A percentile compares a stretch with the other conserved stretches of the same genome.
Conservation (phyloP, 2,797 vertebrate species). For the Chelmon rostratus region DNA sequence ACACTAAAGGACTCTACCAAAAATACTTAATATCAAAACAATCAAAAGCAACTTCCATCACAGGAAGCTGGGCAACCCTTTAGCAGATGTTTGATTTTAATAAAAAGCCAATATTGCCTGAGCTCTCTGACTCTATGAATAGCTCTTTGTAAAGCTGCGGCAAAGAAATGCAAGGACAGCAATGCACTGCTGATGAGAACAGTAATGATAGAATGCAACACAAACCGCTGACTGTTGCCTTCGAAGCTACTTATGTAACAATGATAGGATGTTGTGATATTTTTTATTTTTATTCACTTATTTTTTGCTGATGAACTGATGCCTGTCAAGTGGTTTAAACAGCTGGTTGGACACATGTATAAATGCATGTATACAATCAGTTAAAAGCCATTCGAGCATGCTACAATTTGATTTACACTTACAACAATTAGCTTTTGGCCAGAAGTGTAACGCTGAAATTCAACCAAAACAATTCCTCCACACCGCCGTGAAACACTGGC, state of each 20-base stretch:
- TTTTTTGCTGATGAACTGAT: background rate
- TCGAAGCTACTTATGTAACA: background rate
- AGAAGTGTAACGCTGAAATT: background rate
- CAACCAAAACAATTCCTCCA: background rate
- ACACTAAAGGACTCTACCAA: background rate
- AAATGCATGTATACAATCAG: background rate
- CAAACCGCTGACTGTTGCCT: background rate
- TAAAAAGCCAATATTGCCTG: background rate
- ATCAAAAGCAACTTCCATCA: background rate
- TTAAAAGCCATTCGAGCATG: background rate
- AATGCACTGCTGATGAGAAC: constrained; percentile 7
- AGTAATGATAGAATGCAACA: constrained; percentile 1
- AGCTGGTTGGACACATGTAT: background rate
- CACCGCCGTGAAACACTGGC: background rate
- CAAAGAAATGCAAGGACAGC: constrained; percentile 5
- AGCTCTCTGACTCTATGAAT: background rate
- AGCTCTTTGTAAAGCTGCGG: background rate
- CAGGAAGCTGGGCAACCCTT: background rate
- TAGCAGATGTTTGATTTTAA: background rate
- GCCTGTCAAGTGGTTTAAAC: no score
- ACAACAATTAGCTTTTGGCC: background rate
- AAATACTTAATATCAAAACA: background rate
- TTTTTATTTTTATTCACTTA: background rate
- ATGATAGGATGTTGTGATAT: background rate
- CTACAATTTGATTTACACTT: background rate